Evolutionary conservation across 2,113 vertebrate species (phyloP).

Genomic region (Cheirogaleus medius): DNA sequence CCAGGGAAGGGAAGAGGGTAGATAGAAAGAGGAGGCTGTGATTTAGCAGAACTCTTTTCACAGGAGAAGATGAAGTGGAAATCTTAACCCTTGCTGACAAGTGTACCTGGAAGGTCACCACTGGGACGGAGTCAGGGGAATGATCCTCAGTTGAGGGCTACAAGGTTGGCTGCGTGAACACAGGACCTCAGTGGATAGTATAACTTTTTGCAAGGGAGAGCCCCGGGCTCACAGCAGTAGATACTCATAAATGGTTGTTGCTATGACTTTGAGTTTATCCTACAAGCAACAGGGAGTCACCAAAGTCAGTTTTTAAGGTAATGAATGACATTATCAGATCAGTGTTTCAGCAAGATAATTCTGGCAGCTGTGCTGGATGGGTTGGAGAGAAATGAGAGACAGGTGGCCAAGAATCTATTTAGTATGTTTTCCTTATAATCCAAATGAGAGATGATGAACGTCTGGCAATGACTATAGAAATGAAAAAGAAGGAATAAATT

Average conservation of each 20-base stretch:
- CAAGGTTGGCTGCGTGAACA: no score
- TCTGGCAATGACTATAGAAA: neutral
- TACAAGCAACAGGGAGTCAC: neutral
- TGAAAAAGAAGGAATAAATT: neutral
- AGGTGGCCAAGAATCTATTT: neutral
- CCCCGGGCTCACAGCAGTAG: neutral
- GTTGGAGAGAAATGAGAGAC: neutral
- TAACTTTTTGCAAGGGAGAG: neutral
- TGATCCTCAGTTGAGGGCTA: neutral
- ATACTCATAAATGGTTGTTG: neutral
- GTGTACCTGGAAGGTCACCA: neutral
- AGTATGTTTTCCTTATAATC: neutral
- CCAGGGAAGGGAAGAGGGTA: neutral
- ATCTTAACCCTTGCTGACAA: neutral
- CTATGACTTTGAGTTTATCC: conserved; percentile 1
- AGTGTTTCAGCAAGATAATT: neutral
- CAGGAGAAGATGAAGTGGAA: neutral
- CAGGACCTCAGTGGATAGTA: neutral
- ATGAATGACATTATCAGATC: neutral
- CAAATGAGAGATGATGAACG: neutral
- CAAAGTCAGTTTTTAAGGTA: neutral
- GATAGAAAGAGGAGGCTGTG: neutral
- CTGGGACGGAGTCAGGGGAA: accelerated
- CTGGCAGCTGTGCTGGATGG: neutral
- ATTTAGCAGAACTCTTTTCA: neutral